phyloP scores from a whole-genome alignment of 1,140 invertebrate species.

The Diuraphis noxia region DNA sequence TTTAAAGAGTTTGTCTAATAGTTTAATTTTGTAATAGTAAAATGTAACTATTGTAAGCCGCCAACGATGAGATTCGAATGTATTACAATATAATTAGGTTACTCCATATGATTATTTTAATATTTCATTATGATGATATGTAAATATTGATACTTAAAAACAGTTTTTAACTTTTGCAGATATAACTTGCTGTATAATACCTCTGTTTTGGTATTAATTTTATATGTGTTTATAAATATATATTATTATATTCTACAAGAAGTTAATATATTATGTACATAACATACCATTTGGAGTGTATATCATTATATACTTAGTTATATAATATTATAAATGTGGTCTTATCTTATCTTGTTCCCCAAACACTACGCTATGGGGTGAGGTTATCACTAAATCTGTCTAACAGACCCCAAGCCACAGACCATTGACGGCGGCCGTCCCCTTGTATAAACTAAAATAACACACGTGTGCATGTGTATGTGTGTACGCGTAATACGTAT shows the following conservation, averaged over 20 bases:
- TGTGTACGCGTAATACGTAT: too few species aligned
- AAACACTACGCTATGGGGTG: conserved; percentile 17
- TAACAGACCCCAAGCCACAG: neutral
- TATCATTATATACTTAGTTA: neutral
- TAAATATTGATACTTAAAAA: neutral
- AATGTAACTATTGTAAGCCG: too few species aligned
- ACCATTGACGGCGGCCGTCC: neutral
- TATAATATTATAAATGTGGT: neutral
- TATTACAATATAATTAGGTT: too few species aligned
- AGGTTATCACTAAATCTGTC: conserved; percentile 38
- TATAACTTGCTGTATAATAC: neutral
- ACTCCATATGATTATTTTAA: neutral
- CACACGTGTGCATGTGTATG: neutral
- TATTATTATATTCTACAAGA: neutral
- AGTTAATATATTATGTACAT: neutral
- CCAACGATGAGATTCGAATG: too few species aligned
- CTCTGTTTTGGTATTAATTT: too few species aligned
- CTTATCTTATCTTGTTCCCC: conserved; percentile 4
- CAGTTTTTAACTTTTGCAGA: neutral
- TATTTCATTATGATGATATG: neutral
- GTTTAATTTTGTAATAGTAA: too few species aligned
- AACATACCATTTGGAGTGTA: neutral
- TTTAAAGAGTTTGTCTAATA: too few species aligned
- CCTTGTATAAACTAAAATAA: neutral
- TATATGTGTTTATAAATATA: too few species aligned